phyloP scores from a whole-genome alignment of 2,888 invertebrate species.

The Ellobium chinense region DNA sequence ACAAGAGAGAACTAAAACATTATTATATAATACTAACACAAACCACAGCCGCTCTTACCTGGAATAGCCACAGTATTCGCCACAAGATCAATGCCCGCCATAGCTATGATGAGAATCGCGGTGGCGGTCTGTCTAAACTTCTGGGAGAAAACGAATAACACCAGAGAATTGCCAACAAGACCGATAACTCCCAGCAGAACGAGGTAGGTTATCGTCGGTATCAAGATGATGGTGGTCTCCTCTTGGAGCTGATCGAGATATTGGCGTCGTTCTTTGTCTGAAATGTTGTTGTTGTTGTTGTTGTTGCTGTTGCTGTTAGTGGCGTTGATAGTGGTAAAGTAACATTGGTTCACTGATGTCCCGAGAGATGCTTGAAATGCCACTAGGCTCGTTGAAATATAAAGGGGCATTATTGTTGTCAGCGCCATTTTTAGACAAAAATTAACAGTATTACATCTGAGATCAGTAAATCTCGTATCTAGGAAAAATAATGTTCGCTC shows the following conservation, averaged over 20 bases:
- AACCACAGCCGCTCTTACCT: no score
- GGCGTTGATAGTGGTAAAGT: no score
- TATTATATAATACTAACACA: no score
- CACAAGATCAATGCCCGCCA: conserved; percentile 19
- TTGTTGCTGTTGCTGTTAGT: background rate
- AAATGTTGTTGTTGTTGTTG: background rate
- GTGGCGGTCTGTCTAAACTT: background rate
- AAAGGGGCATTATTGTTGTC: no score
- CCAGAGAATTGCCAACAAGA: conserved; percentile 10
- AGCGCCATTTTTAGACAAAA: no score
- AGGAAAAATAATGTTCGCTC: no score
- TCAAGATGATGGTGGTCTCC: conserved; percentile 2
- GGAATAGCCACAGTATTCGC: conserved; percentile 21
- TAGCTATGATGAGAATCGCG: background rate
- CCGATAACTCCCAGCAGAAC: background rate
- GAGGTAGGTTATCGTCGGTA: conserved; percentile 11
- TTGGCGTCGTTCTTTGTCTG: background rate
- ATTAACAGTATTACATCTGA: no score
- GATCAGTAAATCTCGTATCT: no score
- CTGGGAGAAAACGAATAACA: background rate
- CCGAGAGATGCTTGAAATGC: no score
- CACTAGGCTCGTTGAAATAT: no score
- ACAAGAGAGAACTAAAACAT: no score
- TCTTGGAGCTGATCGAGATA: conserved; percentile 18
- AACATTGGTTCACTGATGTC: no score